These are phyloP conservation scores for Heptranchias perlo DNA, from an alignment of 2,113 vertebrate species.

Conservation along the genomic window DNA sequence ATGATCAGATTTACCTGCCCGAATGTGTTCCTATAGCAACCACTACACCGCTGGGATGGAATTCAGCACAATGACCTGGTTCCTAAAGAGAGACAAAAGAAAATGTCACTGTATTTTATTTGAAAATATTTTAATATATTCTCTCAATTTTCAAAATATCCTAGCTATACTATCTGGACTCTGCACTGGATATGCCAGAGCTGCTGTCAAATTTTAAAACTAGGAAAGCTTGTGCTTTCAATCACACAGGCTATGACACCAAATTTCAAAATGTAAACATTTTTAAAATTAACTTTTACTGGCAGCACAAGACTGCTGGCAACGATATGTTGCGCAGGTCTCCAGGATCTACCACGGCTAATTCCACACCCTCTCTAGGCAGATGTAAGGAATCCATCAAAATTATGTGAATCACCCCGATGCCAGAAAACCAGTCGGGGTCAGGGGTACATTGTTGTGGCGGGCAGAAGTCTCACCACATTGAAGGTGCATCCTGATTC, in stretches of 20 bases:
- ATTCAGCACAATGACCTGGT: slow-evolving; percentile 94
- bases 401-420: background rate
- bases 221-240: background rate
- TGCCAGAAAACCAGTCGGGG: background rate
- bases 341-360: background rate
- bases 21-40: slow-evolving; percentile 94
- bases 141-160: background rate
- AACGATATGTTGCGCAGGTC: background rate
- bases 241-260: background rate
- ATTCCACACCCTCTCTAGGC: background rate
- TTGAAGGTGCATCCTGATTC: background rate
- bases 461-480: background rate
- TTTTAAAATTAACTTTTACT: background rate
- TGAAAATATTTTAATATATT: background rate
- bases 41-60: slow-evolving; percentile 91
- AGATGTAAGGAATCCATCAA: background rate
- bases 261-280: too few species aligned
- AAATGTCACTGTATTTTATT: background rate
- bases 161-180: too few species aligned
- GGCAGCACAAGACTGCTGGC: too few species aligned
- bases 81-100: slow-evolving; percentile 61
- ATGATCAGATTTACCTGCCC: slow-evolving; percentile 70
- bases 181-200: background rate
- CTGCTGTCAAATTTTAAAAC: background rate
- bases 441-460: background rate